These are phyloP conservation scores for Mylabris sibirica DNA, from an alignment of 2,888 invertebrate species.

Conservation along the genomic window DNA sequence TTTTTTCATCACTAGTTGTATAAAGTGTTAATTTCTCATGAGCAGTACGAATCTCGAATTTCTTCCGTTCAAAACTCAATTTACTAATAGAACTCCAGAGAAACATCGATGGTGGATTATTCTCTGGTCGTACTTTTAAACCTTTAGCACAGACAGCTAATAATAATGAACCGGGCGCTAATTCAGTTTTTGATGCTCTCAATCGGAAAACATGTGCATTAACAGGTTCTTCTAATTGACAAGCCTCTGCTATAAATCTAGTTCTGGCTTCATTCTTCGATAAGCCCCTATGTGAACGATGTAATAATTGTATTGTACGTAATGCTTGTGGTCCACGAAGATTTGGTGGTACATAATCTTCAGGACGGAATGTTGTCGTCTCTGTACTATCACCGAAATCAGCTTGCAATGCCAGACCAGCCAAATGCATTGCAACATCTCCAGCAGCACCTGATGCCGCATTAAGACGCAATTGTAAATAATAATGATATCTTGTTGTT, in stretches of 20 bases:
- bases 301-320: slow-evolving; percentile 75
- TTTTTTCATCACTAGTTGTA: slow-evolving; percentile 92
- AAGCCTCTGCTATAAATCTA: slow-evolving; percentile 89
- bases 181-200: slow-evolving; percentile 77
- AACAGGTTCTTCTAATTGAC: slow-evolving; percentile 81
- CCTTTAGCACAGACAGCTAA: slow-evolving; percentile 93
- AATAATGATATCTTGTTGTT: slow-evolving; percentile 91
- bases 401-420: slow-evolving; percentile 85
- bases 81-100: slow-evolving; percentile 96
- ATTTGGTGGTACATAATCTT: slow-evolving; percentile 82
- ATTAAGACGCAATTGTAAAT: slow-evolving; percentile 93
- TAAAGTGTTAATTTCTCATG: slow-evolving; percentile 89
- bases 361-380: slow-evolving; percentile 76
- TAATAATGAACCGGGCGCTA: slow-evolving; percentile 81
- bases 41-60: slow-evolving; percentile 93
- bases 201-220: slow-evolving; percentile 87
- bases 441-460: slow-evolving; percentile 72
- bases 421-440: slow-evolving; percentile 78
- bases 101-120: slow-evolving; percentile 77
- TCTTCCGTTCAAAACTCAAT: slow-evolving; percentile 95
- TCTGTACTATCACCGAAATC: slow-evolving; percentile 84
- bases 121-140: slow-evolving; percentile 84
- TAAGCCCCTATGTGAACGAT: slow-evolving; percentile 80
- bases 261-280: slow-evolving; percentile 82
- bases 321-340: slow-evolving; percentile 66